Conservation (phyloP, 2,113 vertebrate species). For the Strix uralensis region DNA sequence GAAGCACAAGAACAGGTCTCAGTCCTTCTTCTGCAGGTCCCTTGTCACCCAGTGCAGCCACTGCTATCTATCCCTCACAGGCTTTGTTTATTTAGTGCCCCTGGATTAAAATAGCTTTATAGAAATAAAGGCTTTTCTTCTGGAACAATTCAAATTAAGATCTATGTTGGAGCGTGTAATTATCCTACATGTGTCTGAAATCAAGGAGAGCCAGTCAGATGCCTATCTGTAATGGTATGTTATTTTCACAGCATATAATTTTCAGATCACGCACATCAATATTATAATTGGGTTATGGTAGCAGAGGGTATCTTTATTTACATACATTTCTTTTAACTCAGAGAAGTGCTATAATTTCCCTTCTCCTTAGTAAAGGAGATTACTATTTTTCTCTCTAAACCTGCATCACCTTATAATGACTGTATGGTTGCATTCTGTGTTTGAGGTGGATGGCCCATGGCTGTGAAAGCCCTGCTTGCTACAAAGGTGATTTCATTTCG, state of each 20-base stretch:
- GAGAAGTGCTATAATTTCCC: background rate
- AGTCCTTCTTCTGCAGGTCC: background rate
- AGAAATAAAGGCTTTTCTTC: background rate
- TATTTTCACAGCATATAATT: constrained; percentile 29
- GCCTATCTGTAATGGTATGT: background rate
- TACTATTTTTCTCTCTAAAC: background rate
- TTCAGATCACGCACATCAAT: background rate
- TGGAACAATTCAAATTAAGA: background rate
- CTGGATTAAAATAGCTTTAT: background rate
- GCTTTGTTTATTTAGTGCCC: background rate
- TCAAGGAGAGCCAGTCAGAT: background rate
- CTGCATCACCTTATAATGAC: background rate
- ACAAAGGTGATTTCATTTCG: background rate
- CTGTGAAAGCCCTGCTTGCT: background rate
- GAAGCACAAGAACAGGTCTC: background rate
- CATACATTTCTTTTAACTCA: background rate
- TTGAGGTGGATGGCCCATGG: background rate
- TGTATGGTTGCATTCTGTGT: background rate
- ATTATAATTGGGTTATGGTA: background rate
- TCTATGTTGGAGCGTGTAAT: background rate
- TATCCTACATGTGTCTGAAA: background rate
- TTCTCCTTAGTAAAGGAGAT: background rate
- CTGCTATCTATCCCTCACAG: background rate
- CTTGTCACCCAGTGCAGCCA: background rate
- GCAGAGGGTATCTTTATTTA: constrained; percentile 41